These are phyloP conservation scores for Araneus ventricosus DNA, from an alignment of 1,140 invertebrate genomes.

Conservation along the genomic window DNA sequence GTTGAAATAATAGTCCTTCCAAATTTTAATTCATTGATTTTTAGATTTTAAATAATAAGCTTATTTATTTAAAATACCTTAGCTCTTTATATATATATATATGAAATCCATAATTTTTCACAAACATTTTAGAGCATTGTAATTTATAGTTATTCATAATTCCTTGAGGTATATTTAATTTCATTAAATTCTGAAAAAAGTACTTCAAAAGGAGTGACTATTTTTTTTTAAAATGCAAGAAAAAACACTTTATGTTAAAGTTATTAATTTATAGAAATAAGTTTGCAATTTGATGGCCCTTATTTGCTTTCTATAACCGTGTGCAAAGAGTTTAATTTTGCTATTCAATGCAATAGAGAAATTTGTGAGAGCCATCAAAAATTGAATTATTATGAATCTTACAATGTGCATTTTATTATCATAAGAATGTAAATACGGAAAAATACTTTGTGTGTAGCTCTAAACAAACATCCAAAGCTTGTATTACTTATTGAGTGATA, in stretches of 20 bases:
- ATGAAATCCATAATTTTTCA: no score
- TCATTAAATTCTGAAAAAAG: not conserved
- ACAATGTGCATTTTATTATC: slow-evolving; percentile 25
- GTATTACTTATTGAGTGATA: slow-evolving; percentile 69
- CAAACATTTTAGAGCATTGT: no score
- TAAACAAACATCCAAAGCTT: slow-evolving; percentile 69
- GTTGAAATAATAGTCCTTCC: no score
- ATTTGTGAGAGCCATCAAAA: slow-evolving; percentile 1
- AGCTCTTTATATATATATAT: no score
- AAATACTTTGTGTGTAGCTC: slow-evolving; percentile 72
- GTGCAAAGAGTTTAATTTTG: not conserved
- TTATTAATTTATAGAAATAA: not conserved
- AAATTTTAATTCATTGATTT: no score
- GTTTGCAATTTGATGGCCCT: not conserved
- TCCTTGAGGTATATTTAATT: not conserved
- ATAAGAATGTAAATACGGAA: slow-evolving; percentile 50
- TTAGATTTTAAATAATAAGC: no score
- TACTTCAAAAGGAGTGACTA: not conserved
- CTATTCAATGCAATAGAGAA: slow-evolving; percentile 1
- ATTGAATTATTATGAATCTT: not conserved
- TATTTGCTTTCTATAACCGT: not conserved
- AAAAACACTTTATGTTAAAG: not conserved
- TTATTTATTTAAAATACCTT: no score
- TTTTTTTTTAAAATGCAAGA: not conserved
- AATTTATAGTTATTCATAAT: no score